Evolutionary conservation across 2,888 invertebrate species (phyloP), one percentile per base, ranked within the genome.

Genomic region (Monoplex corrugatus): DNA sequence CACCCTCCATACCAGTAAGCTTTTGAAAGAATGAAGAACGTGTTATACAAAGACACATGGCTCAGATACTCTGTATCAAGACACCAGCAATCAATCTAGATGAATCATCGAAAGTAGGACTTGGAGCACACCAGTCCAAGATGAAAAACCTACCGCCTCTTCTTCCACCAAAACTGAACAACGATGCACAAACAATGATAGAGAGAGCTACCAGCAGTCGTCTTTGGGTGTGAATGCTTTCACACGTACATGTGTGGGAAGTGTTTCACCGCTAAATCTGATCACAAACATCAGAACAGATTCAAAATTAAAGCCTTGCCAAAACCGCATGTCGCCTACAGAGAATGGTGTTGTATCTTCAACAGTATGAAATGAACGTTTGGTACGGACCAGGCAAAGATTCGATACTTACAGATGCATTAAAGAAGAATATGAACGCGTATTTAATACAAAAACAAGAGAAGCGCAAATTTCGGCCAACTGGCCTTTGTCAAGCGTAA

Each of bases 181-280:
- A 35, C 50, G 45, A 2, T 84, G 45, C 8, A 35, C 45, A 23
- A 84, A 84, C 84, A 84, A 32, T 50, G 84, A n/a, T n/a, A 84
- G 35, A 3, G 40, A n/a, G 50, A 84, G 32, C 45, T 84, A 13
- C 50, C 45, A 3, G 84, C 84, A 16, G 50, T 32, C 3, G 84
- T 84, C 32, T 84, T 84, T 35, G 84, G 84, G 19, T 32, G 45
- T 84, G 84, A 84, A 45, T n/a, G 40, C 32, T 84, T 50, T 28
- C 44, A 84, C 50, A 32, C 38, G 3, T 43, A 82, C 43, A 43
- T 82, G 19, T 82, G 32, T 35, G 32, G 84, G 5, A 45, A 50
- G 32, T 16, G 23, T n/a, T 32, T 84, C 3, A 23, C 5, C 2
- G 38, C n/a, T 1, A 2, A 84, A 50, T 19, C 8, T 45, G 84